Evolutionary conservation across 53 echinoderm and acorn worm genomes (phyloP).

Genomic region (Stichopus horrens): DNA sequence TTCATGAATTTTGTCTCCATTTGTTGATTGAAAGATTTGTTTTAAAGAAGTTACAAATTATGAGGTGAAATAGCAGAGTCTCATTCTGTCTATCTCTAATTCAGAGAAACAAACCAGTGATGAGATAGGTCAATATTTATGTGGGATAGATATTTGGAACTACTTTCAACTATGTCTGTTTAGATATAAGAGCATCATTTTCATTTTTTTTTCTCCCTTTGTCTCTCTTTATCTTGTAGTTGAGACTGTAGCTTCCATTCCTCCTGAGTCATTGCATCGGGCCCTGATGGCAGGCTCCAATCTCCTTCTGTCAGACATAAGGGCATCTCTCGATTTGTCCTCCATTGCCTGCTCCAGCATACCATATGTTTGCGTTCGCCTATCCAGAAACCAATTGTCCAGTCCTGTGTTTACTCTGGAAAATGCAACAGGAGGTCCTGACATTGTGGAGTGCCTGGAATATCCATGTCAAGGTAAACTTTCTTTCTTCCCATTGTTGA

Average conservation of each 20-base stretch:
- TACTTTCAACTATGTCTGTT: too few relatives aligned
- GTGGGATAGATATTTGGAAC: too few relatives aligned
- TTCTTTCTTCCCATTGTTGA: neutral
- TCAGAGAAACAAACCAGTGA: too few relatives aligned
- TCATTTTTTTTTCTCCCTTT: neutral
- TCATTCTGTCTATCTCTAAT: too few relatives aligned
- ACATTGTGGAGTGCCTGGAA: constrained; percentile 23
- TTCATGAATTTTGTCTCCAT: too few relatives aligned
- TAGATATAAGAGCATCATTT: too few relatives aligned
- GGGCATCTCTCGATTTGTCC: constrained; percentile 56
- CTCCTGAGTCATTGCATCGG: neutral
- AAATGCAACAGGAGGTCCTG: constrained; percentile 19
- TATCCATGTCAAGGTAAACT: constrained; percentile 4
- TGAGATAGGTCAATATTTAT: too few relatives aligned
- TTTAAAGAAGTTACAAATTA: too few relatives aligned
- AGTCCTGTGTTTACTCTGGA: constrained; percentile 69
- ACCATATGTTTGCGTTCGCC: constrained; percentile 80
- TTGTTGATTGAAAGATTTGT: too few relatives aligned
- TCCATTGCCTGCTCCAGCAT: constrained; percentile 69
- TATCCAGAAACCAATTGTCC: constrained; percentile 68
- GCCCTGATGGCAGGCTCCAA: constrained; percentile 17
- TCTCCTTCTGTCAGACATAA: neutral
- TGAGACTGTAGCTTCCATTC: constrained; percentile 12
- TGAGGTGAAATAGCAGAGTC: too few relatives aligned
- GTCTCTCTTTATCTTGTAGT: neutral